Base-by-base conservation (phyloP, 2,797 vertebrate species). In the Aratinga solstitialis region DNA sequence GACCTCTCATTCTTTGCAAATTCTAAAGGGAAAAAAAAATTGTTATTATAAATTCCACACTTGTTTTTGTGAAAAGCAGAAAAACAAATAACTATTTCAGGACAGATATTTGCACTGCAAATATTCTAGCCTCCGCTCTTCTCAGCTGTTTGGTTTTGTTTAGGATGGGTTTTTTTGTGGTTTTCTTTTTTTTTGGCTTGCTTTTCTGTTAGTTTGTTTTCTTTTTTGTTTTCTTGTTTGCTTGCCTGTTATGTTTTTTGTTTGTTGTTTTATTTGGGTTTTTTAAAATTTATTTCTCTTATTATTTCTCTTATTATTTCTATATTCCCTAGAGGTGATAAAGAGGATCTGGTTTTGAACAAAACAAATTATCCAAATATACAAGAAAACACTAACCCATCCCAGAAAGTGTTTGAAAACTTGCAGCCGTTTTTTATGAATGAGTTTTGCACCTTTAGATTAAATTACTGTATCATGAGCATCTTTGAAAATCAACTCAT, bases 141-240 rank as follows among this genome's bases (percentile, higher is more conserved):
- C 59, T 67, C 8, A 48, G 47, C 24, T 71, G 9, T 67, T 78
- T 36, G 9, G 11, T 4, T 77, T 72, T 81, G n/a, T 24, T 30
- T 66, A 16, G 23, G 63, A 11, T 15, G 53, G 30, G 19, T 8
- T 24, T 20, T 22, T 45, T 36, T 62, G 24, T n/a, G 4, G 4
- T 43, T 67, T 43, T 2, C 3, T 34, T 27, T 24, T 5, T 5
- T 0, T 19, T 48, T n/a, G 14, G 13, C 45, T 54, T 22, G 11
- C 16, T 18, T 10, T 3, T 21, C 26, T 56, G 8, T 19, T 32
- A 50, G 13, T 30, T 53, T 30, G 4, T 43, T 67, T 48, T 2
- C 3, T 34, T 27, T 3, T 0, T n/a, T 45, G 10, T 47, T 53
- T 32, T 9, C 18, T 21, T 13, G 3, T 21, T 32, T 45, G 15